A percentile compares a stretch with the other conserved stretches of the same genome.
phyloP scores from a whole-genome alignment of 2,888 invertebrate species.

The Altica lythri region DNA sequence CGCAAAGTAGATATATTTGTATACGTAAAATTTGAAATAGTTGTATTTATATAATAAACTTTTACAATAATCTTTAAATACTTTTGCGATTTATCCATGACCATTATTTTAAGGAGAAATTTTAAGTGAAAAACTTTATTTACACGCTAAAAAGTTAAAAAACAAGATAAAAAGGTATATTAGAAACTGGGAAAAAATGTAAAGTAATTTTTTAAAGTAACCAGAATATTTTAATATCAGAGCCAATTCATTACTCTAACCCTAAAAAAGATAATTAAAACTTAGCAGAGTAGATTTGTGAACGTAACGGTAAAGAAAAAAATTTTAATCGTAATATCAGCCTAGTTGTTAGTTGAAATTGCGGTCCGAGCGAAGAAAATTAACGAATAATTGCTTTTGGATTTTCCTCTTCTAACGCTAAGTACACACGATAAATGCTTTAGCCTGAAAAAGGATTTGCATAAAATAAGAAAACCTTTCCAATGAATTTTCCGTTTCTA shows the following conservation, averaged over 20 bases:
- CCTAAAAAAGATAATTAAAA: conserved; percentile 9
- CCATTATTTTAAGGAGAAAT: no score
- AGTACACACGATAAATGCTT: conserved; percentile 28
- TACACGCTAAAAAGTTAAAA: background rate
- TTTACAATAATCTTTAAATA: background rate
- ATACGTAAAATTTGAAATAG: no score
- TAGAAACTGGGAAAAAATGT: background rate
- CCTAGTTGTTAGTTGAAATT: conserved; percentile 10
- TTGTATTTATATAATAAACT: background rate
- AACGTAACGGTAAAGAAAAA: background rate
- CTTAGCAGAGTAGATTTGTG: conserved; percentile 1
- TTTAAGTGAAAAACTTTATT: background rate
- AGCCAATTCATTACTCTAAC: conserved; percentile 10
- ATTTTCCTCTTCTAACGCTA: conserved; percentile 9
- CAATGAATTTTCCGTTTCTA: conserved; percentile 19
- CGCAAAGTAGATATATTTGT: no score
- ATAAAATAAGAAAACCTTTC: conserved; percentile 28
- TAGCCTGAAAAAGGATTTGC: conserved; percentile 28
- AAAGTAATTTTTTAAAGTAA: background rate
- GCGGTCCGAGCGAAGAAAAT: conserved; percentile 9
- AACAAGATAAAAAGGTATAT: no score
- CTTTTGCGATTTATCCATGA: no score
- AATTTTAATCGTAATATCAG: background rate
- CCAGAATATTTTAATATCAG: background rate
- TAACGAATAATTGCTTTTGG: conserved; percentile 22